Evolutionary conservation across 2,113 vertebrate species (phyloP).

Genomic region (Pteronura brasiliensis): DNA sequence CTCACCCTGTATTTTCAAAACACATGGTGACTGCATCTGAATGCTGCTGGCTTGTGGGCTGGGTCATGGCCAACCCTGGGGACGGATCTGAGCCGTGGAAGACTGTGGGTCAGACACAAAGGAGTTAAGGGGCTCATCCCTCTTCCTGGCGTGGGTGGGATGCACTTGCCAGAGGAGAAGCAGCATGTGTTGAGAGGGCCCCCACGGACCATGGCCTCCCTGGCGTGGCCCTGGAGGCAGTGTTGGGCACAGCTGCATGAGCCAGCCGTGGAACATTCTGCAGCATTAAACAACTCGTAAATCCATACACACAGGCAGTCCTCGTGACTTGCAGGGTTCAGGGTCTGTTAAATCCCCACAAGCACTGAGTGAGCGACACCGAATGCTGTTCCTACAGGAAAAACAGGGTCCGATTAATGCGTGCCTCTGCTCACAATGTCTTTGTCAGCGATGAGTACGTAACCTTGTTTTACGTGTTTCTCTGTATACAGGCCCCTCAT

Average conservation of each 20-base stretch:
- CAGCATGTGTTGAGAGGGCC: fast-evolving
- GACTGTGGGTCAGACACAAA: background rate
- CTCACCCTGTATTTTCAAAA: background rate
- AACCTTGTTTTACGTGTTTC: background rate
- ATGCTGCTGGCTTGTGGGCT: background rate
- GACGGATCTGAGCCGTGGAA: background rate
- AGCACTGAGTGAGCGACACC: background rate
- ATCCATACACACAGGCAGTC: background rate
- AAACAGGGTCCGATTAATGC: background rate
- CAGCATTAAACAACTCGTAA: background rate
- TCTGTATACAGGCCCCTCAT: background rate
- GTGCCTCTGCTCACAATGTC: background rate
- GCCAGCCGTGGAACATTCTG: background rate
- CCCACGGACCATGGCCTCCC: background rate
- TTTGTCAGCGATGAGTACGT: background rate
- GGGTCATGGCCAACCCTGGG: background rate
- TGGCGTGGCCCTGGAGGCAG: fast-evolving
- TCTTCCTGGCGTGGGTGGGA: fast-evolving
- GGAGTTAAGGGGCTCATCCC: background rate
- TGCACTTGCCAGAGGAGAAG: background rate
- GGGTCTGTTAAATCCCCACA: background rate
- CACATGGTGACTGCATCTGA: background rate
- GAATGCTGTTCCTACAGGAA: background rate
- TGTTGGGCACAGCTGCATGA: background rate
- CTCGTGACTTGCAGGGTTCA: background rate